Evolutionary conservation across 2,113 vertebrate genomes (phyloP).

Genomic region (Dryoscopus gambensis): DNA sequence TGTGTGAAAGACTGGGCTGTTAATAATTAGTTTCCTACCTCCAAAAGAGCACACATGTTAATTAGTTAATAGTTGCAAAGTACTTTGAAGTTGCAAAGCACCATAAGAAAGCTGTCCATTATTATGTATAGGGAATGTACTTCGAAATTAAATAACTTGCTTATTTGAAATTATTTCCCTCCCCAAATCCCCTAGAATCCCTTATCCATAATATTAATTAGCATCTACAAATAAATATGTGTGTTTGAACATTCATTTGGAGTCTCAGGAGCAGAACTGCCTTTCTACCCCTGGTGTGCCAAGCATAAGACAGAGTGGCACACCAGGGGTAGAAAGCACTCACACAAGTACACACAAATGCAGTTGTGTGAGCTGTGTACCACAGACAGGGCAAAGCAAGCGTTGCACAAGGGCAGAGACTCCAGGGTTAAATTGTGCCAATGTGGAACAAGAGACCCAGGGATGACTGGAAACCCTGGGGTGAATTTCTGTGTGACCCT

Average conservation of each 20-base stretch:
- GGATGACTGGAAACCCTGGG: neutral
- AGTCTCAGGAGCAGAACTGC: neutral
- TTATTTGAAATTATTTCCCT: neutral
- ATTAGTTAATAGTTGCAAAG: constrained; percentile 53
- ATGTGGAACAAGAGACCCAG: neutral
- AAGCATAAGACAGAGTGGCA: neutral
- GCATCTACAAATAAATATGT: neutral
- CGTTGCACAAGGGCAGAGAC: neutral
- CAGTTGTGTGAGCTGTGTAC: neutral
- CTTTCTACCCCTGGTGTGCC: neutral
- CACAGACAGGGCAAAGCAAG: neutral
- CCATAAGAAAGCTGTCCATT: constrained; percentile 22
- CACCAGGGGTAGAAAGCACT: too few species aligned
- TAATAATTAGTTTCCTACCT: constrained; percentile 56
- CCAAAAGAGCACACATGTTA: constrained; percentile 27
- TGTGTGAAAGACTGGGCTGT: constrained; percentile 5
- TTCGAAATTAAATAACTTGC: constrained; percentile 17
- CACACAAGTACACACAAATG: neutral
- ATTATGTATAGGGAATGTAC: neutral
- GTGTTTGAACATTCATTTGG: neutral
- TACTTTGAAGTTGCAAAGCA: constrained; percentile 45
- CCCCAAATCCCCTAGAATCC: neutral
- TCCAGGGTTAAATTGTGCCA: neutral
- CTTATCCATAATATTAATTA: neutral
- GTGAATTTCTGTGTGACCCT: neutral